Conservation (phyloP, 1,140 invertebrate species). For the Temnothorax curvispinosus region DNA sequence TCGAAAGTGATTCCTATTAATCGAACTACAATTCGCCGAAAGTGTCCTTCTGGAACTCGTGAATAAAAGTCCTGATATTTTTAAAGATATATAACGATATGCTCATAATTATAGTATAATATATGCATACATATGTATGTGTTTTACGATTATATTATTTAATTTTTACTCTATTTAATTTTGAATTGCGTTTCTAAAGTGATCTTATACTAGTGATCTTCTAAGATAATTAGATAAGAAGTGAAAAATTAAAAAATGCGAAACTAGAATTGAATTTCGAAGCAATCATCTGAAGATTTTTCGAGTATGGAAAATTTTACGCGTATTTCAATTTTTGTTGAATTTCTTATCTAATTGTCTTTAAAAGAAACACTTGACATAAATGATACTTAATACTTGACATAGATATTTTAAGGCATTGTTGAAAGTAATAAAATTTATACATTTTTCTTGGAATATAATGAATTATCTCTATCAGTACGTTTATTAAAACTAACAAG, state of each 20-base stretch:
- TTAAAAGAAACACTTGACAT: neutral
- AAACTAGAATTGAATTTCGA: neutral
- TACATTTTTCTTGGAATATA: neutral
- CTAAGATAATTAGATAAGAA: too few relatives aligned
- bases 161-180: neutral
- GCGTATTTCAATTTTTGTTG: neutral
- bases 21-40: neutral
- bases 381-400: neutral
- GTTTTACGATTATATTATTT: neutral
- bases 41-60: neutral
- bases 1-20: neutral
- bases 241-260: neutral
- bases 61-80: neutral
- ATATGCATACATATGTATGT: neutral
- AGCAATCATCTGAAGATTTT: neutral
- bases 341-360: neutral
- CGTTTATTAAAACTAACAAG: neutral
- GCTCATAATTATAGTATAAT: neutral
- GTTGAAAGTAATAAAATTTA: neutral
- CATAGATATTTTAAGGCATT: neutral
- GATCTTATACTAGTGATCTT: too few relatives aligned
- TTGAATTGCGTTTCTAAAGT: neutral
- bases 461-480: neutral
- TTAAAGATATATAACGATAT: neutral
- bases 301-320: neutral